These are phyloP conservation scores for Scytalopus superciliaris DNA, from an alignment of 2,113 vertebrate species.

Conservation along the genomic window DNA sequence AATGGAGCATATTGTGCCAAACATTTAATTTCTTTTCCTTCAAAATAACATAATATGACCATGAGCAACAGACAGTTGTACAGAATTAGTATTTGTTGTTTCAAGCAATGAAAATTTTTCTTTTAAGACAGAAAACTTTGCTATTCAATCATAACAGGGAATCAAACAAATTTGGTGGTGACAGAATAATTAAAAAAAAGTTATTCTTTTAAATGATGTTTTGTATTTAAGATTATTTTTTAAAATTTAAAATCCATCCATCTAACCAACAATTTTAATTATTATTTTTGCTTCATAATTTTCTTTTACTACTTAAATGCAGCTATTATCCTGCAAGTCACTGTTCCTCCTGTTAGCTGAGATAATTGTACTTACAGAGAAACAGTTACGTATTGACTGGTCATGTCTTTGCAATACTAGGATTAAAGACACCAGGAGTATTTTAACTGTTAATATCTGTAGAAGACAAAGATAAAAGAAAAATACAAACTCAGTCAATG, in stretches of 20 bases:
- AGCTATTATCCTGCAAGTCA: neutral
- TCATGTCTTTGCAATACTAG: neutral
- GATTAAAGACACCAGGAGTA: neutral
- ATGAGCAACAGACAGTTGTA: neutral
- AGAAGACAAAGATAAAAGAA: neutral
- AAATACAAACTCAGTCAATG: neutral
- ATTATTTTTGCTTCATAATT: neutral
- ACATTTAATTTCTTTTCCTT: neutral
- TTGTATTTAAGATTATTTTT: neutral
- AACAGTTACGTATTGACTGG: neutral
- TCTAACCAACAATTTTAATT: neutral
- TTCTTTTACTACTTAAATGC: neutral
- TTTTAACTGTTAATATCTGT: neutral
- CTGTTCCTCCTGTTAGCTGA: neutral
- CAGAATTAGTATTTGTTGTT: neutral
- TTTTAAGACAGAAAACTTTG: neutral
- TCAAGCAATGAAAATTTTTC: neutral
- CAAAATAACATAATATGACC: neutral
- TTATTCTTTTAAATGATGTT: neutral
- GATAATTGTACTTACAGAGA: neutral
- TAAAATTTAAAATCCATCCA: neutral
- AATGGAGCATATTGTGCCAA: neutral
- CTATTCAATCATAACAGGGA: neutral
- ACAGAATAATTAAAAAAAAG: neutral
- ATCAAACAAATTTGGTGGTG: neutral